Conservation (phyloP, 2,797 vertebrate species). For the Steatocranus sp. region DNA sequence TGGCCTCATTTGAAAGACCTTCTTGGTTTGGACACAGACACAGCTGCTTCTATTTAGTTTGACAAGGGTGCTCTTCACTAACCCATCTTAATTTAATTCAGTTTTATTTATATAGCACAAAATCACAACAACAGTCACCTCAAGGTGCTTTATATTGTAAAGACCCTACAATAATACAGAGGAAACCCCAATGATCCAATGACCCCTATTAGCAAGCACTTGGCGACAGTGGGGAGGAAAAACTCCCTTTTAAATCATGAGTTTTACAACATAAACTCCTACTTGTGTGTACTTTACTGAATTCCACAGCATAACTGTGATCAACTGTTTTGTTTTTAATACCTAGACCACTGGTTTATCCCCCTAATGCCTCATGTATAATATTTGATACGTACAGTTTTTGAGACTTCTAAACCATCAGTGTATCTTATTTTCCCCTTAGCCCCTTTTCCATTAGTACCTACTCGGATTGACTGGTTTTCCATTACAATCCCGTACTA, state of each 20-base stretch:
- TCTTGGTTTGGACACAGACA: background rate
- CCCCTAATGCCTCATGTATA: too few species aligned
- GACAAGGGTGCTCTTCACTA: background rate
- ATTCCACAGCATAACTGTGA: too few species aligned
- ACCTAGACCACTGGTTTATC: too few species aligned
- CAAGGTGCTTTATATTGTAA: background rate
- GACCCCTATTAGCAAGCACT: background rate
- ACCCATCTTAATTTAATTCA: background rate
- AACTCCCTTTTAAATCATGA: too few species aligned
- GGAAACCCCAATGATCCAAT: background rate
- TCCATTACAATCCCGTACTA: too few species aligned
- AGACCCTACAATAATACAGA: background rate
- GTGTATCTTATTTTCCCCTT: too few species aligned
- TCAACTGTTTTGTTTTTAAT: too few species aligned
- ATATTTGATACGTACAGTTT: too few species aligned
- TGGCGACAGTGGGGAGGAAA: background rate
- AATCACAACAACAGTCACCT: background rate
- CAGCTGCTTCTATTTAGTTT: background rate
- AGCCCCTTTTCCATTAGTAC: too few species aligned
- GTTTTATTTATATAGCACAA: background rate
- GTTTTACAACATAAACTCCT: background rate
- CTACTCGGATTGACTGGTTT: too few species aligned
- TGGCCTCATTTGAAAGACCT: background rate
- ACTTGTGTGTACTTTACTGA: too few species aligned
- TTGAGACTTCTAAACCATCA: too few species aligned